A percentile compares a stretch with the other conserved stretches of the same genome.
phyloP scores from a whole-genome alignment of 2,888 invertebrate species.

The Nycteola revayana region DNA sequence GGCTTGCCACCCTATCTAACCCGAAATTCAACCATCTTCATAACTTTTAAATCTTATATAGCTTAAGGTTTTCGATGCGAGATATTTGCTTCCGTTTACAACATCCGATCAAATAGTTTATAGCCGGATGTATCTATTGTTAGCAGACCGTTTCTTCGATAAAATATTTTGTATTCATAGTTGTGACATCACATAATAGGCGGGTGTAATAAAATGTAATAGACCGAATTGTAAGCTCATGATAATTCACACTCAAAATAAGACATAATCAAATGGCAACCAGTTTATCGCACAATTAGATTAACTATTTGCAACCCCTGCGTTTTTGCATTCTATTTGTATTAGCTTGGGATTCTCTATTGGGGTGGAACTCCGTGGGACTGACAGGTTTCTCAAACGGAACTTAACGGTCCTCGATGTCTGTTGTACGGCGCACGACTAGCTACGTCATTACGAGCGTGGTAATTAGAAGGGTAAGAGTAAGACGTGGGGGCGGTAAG shows the following conservation, averaged over 20 bases:
- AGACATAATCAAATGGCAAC: conserved; percentile 52
- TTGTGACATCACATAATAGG: no score
- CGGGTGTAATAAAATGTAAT: no score
- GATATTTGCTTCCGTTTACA: conserved; percentile 49
- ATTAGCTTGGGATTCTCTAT: conserved; percentile 51
- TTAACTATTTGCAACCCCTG: conserved; percentile 76
- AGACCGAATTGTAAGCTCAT: conserved; percentile 2
- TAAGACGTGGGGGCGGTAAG: conserved; percentile 70
- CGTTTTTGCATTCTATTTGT: conserved; percentile 55
- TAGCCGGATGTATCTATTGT: conserved; percentile 18
- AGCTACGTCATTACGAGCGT: conserved; percentile 40
- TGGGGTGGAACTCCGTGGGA: conserved; percentile 40
- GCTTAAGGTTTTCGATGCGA: conserved; percentile 39
- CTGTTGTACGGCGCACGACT: conserved; percentile 49
- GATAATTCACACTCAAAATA: no score
- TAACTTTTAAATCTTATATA: no score
- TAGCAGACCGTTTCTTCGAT: conserved; percentile 11
- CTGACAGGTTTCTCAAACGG: conserved; percentile 74
- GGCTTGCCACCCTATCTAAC: conserved; percentile 60
- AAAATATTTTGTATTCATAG: not conserved
- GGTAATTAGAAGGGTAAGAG: conserved; percentile 73
- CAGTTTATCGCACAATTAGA: conserved; percentile 66
- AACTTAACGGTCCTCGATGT: conserved; percentile 72
- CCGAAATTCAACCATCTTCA: conserved; percentile 45
- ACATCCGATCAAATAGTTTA: conserved; percentile 41